Base-by-base conservation (phyloP, 2,797 vertebrate species). In the Peromyscus aztecus region DNA sequence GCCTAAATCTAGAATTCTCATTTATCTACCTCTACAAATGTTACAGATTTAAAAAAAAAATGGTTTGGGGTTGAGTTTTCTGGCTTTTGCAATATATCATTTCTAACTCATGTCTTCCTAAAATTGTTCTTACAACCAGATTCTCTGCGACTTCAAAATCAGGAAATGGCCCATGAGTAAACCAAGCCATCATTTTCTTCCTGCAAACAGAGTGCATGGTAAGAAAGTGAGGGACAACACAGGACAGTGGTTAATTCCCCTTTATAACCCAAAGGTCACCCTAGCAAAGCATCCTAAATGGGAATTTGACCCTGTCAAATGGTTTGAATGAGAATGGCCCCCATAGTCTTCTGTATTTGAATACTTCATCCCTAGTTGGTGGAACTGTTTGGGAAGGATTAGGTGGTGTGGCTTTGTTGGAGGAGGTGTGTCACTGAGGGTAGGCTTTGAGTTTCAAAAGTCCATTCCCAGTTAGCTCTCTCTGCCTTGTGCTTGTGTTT, bases 51-150 rank as follows among this genome's bases (percentile, higher is more conserved):
- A 65, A 75, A 27, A 73, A 87, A 40, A 59, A 34, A n/a, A 55
- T n/a, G 14, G 2, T 71, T 88, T 71, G 49, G 61, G 76, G 17
- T 31, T 34, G 17, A 46, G 19, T 61, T 94, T 96, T 92, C 81
- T 80, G 46, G 34, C 52, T 37, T 65, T 75, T 16, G 19, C 59
- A 80, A 27, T 16, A 73, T 81, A 86, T 69, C 16, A 86, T 89
- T 94, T 63, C 23, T 34, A 89, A 82, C 3, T 86, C 11, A 14
- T 77, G 52, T 89, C 65, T 89, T 92, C 49, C 61, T 85, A 46
- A 87, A 19, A 29, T 96, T 80, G 19, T 96, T 90, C 63, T 77
- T 23, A 90, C 49, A 91, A 55, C 52, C n/a, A 77, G 57, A 67
- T 7, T 76, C 27, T 23, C 14, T 10, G 2, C 4, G 65, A n/a